These are phyloP conservation scores for Bombycilla garrulus DNA, from an alignment of 2,113 vertebrate genomes.

Conservation along the genomic window DNA sequence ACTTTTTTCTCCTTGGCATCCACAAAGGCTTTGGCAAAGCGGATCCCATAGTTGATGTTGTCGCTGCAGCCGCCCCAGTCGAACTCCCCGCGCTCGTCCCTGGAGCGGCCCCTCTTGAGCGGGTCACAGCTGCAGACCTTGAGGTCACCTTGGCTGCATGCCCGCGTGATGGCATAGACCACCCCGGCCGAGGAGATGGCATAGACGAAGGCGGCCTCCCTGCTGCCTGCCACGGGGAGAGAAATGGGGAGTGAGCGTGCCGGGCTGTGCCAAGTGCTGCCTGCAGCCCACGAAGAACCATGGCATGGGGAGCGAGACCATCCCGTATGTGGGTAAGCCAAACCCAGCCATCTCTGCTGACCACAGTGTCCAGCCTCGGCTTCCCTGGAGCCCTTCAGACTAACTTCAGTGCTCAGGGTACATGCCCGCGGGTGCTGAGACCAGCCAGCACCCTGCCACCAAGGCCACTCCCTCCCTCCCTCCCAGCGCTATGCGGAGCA, in stretches of 20 bases:
- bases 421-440: neutral
- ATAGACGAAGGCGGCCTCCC: conserved; percentile 95
- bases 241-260: neutral
- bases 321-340: rapidly evolving
- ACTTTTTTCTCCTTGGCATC: conserved; percentile 95
- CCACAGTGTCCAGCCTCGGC: rapidly evolving
- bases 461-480: neutral
- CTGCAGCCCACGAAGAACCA: rapidly evolving
- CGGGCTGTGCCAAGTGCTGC: rapidly evolving
- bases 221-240: conserved; percentile 79
- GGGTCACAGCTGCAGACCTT: conserved; percentile 93
- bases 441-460: rapidly evolving
- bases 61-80: conserved; percentile 98
- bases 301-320: rapidly evolving
- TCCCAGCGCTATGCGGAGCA: rapidly evolving
- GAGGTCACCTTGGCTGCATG: conserved; percentile 95
- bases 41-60: conserved; percentile 95
- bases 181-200: conserved; percentile 97
- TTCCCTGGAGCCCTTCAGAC: neutral
- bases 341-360: neutral
- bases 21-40: conserved; percentile 94
- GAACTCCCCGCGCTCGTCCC: conserved; percentile 88
- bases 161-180: conserved; percentile 92
- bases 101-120: conserved; percentile 84
- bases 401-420: neutral